Evolutionary conservation across 2,113 vertebrate species (phyloP), one percentile per base, ranked within the genome.

Genomic region (Nanorana parkeri): DNA sequence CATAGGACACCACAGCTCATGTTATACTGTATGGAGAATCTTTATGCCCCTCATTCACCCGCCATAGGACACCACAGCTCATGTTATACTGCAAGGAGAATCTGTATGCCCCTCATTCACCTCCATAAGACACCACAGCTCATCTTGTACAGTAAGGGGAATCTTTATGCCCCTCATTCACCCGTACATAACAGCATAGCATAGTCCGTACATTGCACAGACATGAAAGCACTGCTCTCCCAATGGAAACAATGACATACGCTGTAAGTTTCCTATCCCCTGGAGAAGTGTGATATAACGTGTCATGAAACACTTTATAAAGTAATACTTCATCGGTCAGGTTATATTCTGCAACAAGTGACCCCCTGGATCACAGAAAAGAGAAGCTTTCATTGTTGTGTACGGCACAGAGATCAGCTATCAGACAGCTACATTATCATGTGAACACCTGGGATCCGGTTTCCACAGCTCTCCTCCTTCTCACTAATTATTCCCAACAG

Each of bases 221-320:
- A 74, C 29, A 11, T 21, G 17, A 21, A 56, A 55, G 19, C 54
- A 58, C 54, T 1, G 2, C 52, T 58, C 58, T 8, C 20, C n/a
- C 26, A 74, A 55, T 74, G 26, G 54, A 74, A 74, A 56, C 19
- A 74, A 74, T 36, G 23, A 58, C 71, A 32, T 54, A 74, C 13
- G 52, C 10, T 20, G 29, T 4, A 74, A 16, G 32, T 23, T 20
- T 21, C 51, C 58, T 17, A 11, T 4, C 1, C 26, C 66, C 20
- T n/a, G 1, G 8, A n/a, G 20, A 54, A 73, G 4, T 20, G 13
- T 17, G 17, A 5, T 4, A 54, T 55, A 26, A 17, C 7, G 3
- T 20, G 24, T 54, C 24, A 71, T 10, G 19, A 26, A 23, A 26
- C 29, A 36, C 20, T 32, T 36, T 11, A 36, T 7, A 41, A 20